Evolutionary conservation across 2,113 vertebrate genomes (phyloP).

Genomic region (Phylloscopus trochiloides): DNA sequence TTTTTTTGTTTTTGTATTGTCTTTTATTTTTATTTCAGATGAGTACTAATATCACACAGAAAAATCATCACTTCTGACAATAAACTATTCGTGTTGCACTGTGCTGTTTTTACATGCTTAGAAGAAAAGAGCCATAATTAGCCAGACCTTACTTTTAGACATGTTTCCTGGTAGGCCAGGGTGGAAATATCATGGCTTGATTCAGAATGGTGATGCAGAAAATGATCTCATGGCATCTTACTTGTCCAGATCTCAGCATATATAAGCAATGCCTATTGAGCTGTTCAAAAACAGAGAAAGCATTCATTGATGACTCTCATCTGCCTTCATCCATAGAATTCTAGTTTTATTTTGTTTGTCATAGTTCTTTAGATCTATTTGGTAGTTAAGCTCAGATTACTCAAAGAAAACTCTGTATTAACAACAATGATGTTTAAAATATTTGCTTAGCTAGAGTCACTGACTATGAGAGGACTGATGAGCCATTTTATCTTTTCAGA

Average conservation of each 20-base stretch:
- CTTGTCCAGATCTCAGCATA: background rate
- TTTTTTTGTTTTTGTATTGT: background rate
- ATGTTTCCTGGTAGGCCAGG: constrained; percentile 10
- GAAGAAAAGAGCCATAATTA: constrained; percentile 52
- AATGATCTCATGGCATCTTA: background rate
- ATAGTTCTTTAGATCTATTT: background rate
- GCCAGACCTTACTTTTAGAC: constrained; percentile 23
- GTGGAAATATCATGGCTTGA: constrained; percentile 6
- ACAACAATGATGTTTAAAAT: background rate
- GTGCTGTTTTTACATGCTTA: constrained; percentile 37
- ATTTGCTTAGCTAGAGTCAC: background rate
- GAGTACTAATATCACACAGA: background rate
- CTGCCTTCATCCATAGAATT: constrained; percentile 48
- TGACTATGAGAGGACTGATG: background rate
- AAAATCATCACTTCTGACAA: background rate
- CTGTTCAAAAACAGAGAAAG: constrained; percentile 24
- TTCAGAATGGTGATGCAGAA: background rate
- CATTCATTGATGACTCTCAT: background rate
- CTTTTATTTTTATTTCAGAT: background rate
- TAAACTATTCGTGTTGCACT: background rate
- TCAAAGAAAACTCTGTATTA: background rate
- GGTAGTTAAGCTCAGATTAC: background rate
- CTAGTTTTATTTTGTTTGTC: constrained; percentile 38
- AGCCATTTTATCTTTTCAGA: background rate
- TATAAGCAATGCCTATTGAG: background rate